phyloP scores from a whole-genome alignment of 2,888 invertebrate species.

The Notocelia uddmanniana region DNA sequence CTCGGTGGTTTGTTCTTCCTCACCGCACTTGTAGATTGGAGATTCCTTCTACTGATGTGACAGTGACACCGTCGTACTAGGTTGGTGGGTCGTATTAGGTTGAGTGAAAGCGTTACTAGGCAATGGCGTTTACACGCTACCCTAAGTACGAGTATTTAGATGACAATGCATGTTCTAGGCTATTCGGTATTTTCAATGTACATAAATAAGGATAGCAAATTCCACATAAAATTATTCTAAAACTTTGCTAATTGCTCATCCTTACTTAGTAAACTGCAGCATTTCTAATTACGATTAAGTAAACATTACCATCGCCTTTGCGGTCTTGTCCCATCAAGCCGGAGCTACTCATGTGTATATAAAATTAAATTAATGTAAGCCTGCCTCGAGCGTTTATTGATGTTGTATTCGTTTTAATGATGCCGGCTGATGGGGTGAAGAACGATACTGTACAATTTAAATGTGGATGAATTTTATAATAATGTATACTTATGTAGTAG shows the following conservation, averaged over 20 bases:
- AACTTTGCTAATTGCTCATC: background rate
- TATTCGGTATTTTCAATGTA: too few species aligned
- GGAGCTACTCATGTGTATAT: slow-evolving; percentile 17
- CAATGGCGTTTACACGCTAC: too few species aligned
- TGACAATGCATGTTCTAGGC: too few species aligned
- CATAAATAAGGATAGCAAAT: background rate
- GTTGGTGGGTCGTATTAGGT: too few species aligned
- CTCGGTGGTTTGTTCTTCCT: too few species aligned
- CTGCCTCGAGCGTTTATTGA: slow-evolving; percentile 13
- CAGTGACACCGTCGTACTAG: too few species aligned
- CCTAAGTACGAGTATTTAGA: too few species aligned
- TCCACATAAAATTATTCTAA: background rate
- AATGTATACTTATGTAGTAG: background rate
- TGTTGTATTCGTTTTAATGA: slow-evolving; percentile 29
- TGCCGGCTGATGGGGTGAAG: slow-evolving; percentile 1
- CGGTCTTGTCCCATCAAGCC: background rate
- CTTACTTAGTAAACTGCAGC: slow-evolving; percentile 11
- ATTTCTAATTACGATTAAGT: slow-evolving; percentile 24
- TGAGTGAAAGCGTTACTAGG: too few species aligned
- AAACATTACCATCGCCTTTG: slow-evolving; percentile 15
- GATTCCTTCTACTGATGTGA: too few species aligned
- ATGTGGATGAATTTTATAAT: background rate
- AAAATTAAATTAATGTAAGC: slow-evolving; percentile 39
- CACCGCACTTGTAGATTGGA: too few species aligned
- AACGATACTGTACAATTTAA: background rate